These are phyloP conservation scores for Tachina lurida DNA, from an alignment of 2,888 invertebrate species.

Conservation along the genomic window DNA sequence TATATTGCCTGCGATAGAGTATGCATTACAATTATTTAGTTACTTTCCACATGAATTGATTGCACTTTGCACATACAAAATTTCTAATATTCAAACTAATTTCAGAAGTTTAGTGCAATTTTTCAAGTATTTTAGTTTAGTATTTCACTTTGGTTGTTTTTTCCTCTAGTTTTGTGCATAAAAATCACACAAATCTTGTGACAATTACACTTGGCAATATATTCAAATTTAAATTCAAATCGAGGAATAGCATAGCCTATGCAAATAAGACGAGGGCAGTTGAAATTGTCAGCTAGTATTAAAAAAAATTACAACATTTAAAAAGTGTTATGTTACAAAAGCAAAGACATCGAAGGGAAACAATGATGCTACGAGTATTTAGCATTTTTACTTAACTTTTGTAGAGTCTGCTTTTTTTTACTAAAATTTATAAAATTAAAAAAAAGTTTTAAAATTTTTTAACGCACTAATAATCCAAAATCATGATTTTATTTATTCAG, in stretches of 20 bases:
- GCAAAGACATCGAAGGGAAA: too few species aligned
- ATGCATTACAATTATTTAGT: constrained; percentile 48
- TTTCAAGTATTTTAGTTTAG: constrained; percentile 15
- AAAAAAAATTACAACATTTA: not conserved
- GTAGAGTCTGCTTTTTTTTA: too few species aligned
- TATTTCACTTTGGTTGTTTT: not conserved
- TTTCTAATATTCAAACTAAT: constrained; percentile 52
- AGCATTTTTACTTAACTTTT: too few species aligned
- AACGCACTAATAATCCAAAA: too few species aligned
- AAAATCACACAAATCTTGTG: constrained; percentile 67
- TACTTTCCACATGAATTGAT: constrained; percentile 61
- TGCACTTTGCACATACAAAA: constrained; percentile 36
- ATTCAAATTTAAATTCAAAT: constrained; percentile 59
- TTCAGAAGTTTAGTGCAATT: constrained; percentile 53
- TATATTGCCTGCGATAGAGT: constrained; percentile 27
- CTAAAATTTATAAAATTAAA: too few species aligned
- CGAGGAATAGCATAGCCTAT: constrained; percentile 7
- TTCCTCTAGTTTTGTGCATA: constrained; percentile 51
- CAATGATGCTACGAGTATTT: too few species aligned
- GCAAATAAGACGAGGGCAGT: constrained; percentile 8
- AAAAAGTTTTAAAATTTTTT: too few species aligned
- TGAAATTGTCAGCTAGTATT: not conserved
- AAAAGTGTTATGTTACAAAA: too few species aligned
- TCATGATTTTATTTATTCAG: too few species aligned
- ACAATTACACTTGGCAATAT: constrained; percentile 64